These are phyloP conservation scores for Beris chalybata DNA, from an alignment of 2,888 invertebrate genomes.

Conservation along the genomic window DNA sequence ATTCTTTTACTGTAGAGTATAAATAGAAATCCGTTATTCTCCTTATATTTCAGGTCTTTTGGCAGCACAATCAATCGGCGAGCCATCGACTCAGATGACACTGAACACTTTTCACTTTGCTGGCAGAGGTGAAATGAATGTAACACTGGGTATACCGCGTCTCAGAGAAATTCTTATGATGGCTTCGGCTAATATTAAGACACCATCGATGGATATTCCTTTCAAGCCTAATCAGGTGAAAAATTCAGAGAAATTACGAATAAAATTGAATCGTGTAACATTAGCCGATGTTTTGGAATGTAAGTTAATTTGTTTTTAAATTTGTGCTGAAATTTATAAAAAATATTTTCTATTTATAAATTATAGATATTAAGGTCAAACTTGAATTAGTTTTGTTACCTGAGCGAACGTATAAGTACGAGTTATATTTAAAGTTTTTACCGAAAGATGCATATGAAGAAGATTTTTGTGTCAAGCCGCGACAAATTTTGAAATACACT, in stretches of 20 bases:
- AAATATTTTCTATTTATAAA: background rate
- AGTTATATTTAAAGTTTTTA: slow-evolving; percentile 72
- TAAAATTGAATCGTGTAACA: slow-evolving; percentile 75
- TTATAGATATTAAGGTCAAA: slow-evolving; percentile 50
- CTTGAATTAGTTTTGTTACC: slow-evolving; percentile 60
- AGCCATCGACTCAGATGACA: slow-evolving; percentile 99
- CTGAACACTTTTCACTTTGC: slow-evolving; percentile 99
- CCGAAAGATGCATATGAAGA: slow-evolving; percentile 73
- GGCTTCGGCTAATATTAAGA: slow-evolving; percentile 89
- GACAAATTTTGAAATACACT: slow-evolving; percentile 71
- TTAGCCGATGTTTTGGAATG: slow-evolving; percentile 77
- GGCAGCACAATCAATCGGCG: slow-evolving; percentile 98
- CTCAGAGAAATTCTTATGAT: slow-evolving; percentile 96
- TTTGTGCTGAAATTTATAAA: background rate
- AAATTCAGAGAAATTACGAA: slow-evolving; percentile 69
- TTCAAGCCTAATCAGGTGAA: slow-evolving; percentile 63
- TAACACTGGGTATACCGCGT: slow-evolving; percentile 98
- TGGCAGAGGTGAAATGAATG: slow-evolving; percentile 99
- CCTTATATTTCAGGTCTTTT: slow-evolving; percentile 65
- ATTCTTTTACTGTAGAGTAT: too few species aligned
- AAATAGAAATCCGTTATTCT: too few species aligned
- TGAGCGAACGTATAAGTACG: slow-evolving; percentile 64
- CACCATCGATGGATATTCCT: slow-evolving; percentile 95
- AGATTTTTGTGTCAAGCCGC: slow-evolving; percentile 71
- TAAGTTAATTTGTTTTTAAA: slow-evolving; percentile 43